These are phyloP conservation scores for Anoncus sp. DNA, from an alignment of 2,888 invertebrate genomes.

Conservation along the genomic window DNA sequence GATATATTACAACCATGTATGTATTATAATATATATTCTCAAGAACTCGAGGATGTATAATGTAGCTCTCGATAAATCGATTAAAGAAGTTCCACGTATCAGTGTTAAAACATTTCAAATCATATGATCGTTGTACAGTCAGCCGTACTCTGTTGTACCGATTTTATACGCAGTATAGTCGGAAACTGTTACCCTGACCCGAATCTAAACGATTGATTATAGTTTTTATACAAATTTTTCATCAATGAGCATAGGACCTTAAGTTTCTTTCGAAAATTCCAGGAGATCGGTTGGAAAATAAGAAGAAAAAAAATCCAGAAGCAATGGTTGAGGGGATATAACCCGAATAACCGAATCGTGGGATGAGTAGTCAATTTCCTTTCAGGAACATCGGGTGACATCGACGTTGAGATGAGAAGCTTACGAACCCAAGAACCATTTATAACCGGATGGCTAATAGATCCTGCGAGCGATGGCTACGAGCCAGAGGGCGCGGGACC, in stretches of 20 bases:
- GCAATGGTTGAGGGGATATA: constrained; percentile 7
- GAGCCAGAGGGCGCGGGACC: constrained; percentile 71
- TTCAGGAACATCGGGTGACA: constrained; percentile 78
- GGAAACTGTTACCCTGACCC: not conserved
- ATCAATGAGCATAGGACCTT: not conserved
- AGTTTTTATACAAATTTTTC: not conserved
- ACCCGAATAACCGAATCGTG: constrained; percentile 33
- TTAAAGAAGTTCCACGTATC: constrained; percentile 31
- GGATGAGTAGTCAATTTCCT: constrained; percentile 81
- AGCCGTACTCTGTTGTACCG: not conserved
- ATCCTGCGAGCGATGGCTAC: constrained; percentile 70
- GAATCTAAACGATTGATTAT: not conserved
- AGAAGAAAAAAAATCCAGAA: constrained; percentile 24
- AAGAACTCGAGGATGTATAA: constrained; percentile 18
- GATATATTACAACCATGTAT: constrained; percentile 40
- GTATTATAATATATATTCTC: not conserved
- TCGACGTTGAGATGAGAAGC: constrained; percentile 66
- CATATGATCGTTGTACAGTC: not conserved
- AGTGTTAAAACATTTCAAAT: constrained; percentile 7
- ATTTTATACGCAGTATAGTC: not conserved
- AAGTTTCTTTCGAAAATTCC: constrained; percentile 10
- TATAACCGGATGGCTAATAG: constrained; percentile 79
- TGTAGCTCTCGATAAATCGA: constrained; percentile 44
- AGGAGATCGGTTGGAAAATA: constrained; percentile 9
- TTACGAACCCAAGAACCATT: constrained; percentile 77